phyloP scores from a whole-genome alignment of 2,797 vertebrate genomes.

The Neostethus bicornis region DNA sequence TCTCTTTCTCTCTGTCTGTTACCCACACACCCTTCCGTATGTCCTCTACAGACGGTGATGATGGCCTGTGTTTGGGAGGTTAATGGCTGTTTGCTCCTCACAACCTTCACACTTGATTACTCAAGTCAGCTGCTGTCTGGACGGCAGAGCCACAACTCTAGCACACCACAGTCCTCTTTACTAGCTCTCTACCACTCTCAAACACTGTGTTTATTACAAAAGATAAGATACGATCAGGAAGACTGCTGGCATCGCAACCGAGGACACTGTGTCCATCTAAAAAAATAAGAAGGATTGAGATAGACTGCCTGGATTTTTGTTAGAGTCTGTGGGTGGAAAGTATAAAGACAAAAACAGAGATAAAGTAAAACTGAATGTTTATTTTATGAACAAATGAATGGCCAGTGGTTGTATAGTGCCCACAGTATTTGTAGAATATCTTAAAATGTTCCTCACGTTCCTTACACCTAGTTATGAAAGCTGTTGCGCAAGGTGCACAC shows the following conservation, averaged over 20 bases:
- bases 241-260: neutral
- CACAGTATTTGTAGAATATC: no score
- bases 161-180: constrained; percentile 26
- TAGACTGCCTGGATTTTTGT: neutral
- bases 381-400: no score
- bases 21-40: constrained; percentile 14
- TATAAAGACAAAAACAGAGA: no score
- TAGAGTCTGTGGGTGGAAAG: neutral
- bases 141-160: constrained; percentile 25
- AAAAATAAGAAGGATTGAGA: neutral
- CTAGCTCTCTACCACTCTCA: neutral
- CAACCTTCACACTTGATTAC: constrained; percentile 78
- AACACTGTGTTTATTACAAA: constrained; percentile 30
- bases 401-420: no score
- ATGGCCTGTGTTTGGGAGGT: constrained; percentile 70
- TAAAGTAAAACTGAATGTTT: no score
- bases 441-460: no score
- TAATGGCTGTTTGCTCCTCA: constrained; percentile 73
- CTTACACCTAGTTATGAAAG: no score
- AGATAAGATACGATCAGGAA: constrained; percentile 30
- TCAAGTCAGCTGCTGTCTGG: constrained; percentile 54
- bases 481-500: no score
- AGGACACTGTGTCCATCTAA: neutral
- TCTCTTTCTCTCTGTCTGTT: constrained; percentile 6
- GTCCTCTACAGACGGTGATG: constrained; percentile 51